A percentile compares a stretch with the other conserved stretches of the same genome.
Evolutionary conservation across 92 coral and sea anemone genomes (phyloP).

Genomic region (Palythoa grandiflora): DNA sequence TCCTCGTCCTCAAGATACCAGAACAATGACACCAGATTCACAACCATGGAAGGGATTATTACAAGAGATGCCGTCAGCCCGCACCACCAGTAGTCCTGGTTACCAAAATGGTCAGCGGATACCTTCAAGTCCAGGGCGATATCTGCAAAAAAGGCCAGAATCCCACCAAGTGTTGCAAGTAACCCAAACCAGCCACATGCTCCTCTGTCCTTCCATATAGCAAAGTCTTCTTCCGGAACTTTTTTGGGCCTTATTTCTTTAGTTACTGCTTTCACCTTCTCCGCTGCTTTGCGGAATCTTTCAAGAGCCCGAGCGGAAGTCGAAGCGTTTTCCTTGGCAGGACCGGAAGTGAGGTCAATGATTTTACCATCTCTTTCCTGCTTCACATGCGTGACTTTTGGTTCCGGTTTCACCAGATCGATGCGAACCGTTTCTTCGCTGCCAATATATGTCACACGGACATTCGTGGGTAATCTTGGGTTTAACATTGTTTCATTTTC

Average conservation of each 20-base stretch:
- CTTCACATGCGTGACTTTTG: constrained; percentile 32
- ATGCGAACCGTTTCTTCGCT: constrained; percentile 29
- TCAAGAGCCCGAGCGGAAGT: constrained; percentile 60
- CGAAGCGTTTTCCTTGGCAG: not conserved
- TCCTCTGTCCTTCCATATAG: constrained; percentile 81
- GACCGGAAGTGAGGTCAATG: constrained; percentile 15
- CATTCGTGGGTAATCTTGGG: not conserved
- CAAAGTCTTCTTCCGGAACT: constrained; percentile 70
- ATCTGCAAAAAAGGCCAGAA: constrained; percentile 82
- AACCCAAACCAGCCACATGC: constrained; percentile 76
- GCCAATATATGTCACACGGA: constrained; percentile 31
- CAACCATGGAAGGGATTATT: constrained; percentile 67
- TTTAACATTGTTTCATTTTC: not conserved
- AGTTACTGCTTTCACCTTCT: constrained; percentile 50
- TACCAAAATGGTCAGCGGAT: constrained; percentile 78
- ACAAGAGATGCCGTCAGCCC: constrained; percentile 73
- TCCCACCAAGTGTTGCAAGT: constrained; percentile 63
- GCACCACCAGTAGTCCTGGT: constrained; percentile 76
- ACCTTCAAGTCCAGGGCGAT: constrained; percentile 84
- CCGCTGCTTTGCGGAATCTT: constrained; percentile 70
- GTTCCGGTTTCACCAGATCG: constrained; percentile 28
- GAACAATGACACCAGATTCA: constrained; percentile 80
- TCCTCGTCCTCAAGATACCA: constrained; percentile 85
- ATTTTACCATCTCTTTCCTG: constrained; percentile 41
- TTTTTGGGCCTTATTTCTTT: constrained; percentile 58